These are phyloP conservation scores for Andricus grossulariae DNA, from an alignment of 1,140 invertebrate species.

Conservation along the genomic window DNA sequence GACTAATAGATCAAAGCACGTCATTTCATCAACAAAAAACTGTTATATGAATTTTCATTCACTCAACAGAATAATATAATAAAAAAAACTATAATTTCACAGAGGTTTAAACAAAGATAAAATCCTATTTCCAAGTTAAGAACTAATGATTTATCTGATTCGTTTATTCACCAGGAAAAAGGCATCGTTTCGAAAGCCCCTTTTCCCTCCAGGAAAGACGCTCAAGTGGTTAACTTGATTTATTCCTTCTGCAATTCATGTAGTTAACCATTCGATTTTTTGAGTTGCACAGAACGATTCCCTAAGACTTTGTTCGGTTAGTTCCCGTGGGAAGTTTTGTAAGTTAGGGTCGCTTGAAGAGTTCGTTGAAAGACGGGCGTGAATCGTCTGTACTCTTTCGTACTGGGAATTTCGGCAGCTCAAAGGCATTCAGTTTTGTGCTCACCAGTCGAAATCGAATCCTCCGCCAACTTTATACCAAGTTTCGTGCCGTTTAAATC, in stretches of 20 bases:
- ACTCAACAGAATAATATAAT: too few relatives aligned
- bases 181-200: too few relatives aligned
- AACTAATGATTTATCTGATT: too few relatives aligned
- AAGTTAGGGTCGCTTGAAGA: conserved; percentile 25
- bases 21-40: too few relatives aligned
- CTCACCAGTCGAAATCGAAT: conserved; percentile 51
- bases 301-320: conserved; percentile 11
- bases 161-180: too few relatives aligned
- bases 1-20: too few relatives aligned
- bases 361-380: conserved; percentile 17
- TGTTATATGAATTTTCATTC: too few relatives aligned
- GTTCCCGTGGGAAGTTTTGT: conserved; percentile 15
- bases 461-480: conserved; percentile 41
- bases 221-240: neutral
- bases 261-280: conserved; percentile 16
- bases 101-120: too few relatives aligned
- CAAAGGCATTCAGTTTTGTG: conserved; percentile 53
- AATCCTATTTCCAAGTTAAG: too few relatives aligned
- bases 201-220: neutral
- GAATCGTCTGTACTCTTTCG: conserved; percentile 36
- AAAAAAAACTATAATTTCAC: too few relatives aligned
- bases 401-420: conserved; percentile 40
- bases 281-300: neutral
- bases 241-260: neutral
- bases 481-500: conserved; percentile 41